Percentiles rank a stretch among this genome's conserved stretches.
Conservation (phyloP, 2,113 vertebrate species). For the Rynchops niger region DNA sequence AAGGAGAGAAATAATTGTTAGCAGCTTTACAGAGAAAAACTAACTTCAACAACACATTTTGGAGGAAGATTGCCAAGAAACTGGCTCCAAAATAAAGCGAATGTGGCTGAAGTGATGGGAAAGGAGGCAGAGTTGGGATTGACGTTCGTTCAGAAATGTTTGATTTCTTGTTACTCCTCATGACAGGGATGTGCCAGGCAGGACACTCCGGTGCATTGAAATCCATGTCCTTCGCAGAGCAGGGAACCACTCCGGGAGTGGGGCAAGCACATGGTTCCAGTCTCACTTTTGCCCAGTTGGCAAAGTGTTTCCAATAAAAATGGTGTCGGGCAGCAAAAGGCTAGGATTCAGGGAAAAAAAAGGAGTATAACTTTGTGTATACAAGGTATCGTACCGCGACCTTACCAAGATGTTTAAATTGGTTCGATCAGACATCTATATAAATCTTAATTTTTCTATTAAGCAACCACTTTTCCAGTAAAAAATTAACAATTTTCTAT, state of each 20-base stretch:
- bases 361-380: not conserved
- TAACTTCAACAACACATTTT: not conserved
- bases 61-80: not conserved
- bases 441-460: not conserved
- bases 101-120: not conserved
- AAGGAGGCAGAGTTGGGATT: not conserved
- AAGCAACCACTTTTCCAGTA: not conserved
- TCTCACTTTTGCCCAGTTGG: not conserved
- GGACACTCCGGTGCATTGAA: not conserved
- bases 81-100: not conserved
- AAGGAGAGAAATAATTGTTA: not conserved
- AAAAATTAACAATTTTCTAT: not conserved
- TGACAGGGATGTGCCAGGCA: not conserved
- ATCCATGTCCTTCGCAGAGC: rapidly evolving
- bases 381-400: not conserved
- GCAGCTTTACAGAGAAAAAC: not conserved
- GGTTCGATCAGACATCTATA: not conserved
- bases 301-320: not conserved
- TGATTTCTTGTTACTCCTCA: not conserved
- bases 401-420: not conserved
- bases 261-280: not conserved
- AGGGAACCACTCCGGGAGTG: not conserved
- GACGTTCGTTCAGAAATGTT: not conserved
- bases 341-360: not conserved
- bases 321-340: not conserved